Base-by-base conservation (phyloP, 2,888 invertebrate genomes). In the Fragum sueziense region DNA sequence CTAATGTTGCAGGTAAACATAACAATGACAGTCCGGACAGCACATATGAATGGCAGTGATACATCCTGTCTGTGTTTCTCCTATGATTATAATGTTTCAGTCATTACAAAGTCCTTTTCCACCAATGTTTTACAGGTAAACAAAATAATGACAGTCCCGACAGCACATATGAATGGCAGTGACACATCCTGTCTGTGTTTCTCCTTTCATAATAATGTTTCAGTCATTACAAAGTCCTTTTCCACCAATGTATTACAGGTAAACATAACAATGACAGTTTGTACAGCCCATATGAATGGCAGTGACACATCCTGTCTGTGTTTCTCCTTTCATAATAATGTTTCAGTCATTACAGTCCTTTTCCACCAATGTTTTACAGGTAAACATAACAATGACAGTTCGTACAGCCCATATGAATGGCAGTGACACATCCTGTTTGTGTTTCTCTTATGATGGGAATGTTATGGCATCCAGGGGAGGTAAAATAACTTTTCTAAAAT, bases 1-100 rank as follows among this genome's bases (percentile, higher is more conserved):
- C n/a, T n/a, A n/a, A 22, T 33, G 22, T 59, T 68, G 17, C 86
- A 94, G 94, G 94, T 99, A 0, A 98, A 97, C 89, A 97, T 98
- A 0, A 95, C 96, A 0, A 94, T 96, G 80, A 94, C 97, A 22
- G 94, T 91, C 75, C 87, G 91, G 81, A 87, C 80, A 51, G 93
- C 97, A 0, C 99, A 99, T 93, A 94, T 95, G 74, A 95, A 95
- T 85, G 96, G 96, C 2, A 94, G 95, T 0, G 98, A 98, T 91
- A 97, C 97, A 31, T 96, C 97, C 0, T 96, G 96, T 74, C 94
- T 99, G 47, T 94, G 95, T 1, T 99, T 97, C 92, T 98, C 99
- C 0, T 98, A 99, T 90, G 95, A 97, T 75, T 97, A 97, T 0
- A 95, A 95, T 47, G 94, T 95, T n/a, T n/a, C n/a, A n/a, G n/a